Base-by-base conservation (phyloP, 2,113 vertebrate genomes). In the Nymphicus hollandicus region DNA sequence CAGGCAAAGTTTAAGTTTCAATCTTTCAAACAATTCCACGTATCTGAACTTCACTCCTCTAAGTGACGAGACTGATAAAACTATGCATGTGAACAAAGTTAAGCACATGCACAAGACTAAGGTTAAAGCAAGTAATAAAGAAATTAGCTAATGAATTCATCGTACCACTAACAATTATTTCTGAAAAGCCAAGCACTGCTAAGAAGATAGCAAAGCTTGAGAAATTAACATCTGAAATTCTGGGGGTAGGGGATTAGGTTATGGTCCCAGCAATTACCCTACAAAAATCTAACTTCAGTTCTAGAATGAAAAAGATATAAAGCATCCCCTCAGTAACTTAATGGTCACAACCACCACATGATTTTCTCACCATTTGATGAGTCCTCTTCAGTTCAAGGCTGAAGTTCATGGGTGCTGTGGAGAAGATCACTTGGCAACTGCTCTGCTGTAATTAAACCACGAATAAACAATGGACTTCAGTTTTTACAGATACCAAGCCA, bases 311-410 rank as follows among this genome's bases (percentile, higher is more conserved):
- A 84, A 88, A 71, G 85, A 82, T 6, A 68, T 10, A 77, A 17
- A 72, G 46, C 56, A 94, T 77, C 70, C 77, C 28, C 41, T 82
- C 50, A 41, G 39, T 47, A 91, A 92, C 29, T 83, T 77, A 58
- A 78, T 11, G 84, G 55, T 60, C 46, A 86, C 2, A 1, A 76
- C 39, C 64, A 52, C 20, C 29, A 82, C 25, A 13, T 5, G 74
- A 31, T 72, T 85, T 93, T 85, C 93, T 96, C 91, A 97, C 95
- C 93, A 82, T 94, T 84, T 84, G 83, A 89, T 73, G 66, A 76
- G 44, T 87, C 70, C 60, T 93, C 77, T 77, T 92, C 10, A 4
- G 44, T 82, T 87, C 88, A 80, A 81, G 65, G 52, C 27, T 88
- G 91, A 94, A 89, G 91, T 61, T 92, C 77, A 76, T 63, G 66